Evolutionary conservation across 1,140 invertebrate species (phyloP), one percentile per base, ranked within the genome.

Genomic region (Drosophila azteca): DNA sequence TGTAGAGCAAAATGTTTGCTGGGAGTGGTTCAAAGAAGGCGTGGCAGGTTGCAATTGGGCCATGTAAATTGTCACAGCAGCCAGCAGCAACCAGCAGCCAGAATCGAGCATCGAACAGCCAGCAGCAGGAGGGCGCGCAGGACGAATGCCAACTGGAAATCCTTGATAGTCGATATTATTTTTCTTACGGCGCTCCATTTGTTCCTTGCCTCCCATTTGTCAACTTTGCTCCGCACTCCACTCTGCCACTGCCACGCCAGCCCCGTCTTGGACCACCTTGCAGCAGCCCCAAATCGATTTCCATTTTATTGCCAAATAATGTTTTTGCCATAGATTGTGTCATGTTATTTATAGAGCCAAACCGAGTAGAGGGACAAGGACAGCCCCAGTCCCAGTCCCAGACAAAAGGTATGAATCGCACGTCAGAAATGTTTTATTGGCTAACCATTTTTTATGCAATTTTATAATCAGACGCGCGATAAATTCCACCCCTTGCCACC

Each of bases 291-390:
- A 77, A 88, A 88, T 88, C 83, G 83, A 88, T 88, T 88, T 89
- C 83, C 83, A 83, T 90, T 90, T 90, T 90, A 88, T 90, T 90
- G 82, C 87, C 82, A 90, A 90, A 90, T 90, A 90, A 90, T 90
- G 87, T 82, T 54, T 75, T 73, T 74, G 31, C 81, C 82, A 57
- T 74, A 83, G 87, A 90, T 84, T 90, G 87, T 82, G 79, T 80
- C 87, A 84, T 76, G 79, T 90, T 90, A 90, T 90, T 90, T 90
- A 90, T 90, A 69, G 82, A 55, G 71, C 46, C 63, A 50, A 58
- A 39, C 31, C 66, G 45, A 44, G 24, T 53, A 66, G 35, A 45
- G 64, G 57, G 51, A 6, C 26, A n/a, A 6, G 4, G 4, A 0
- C 24, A 26, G 24, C 24, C 3, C 24, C 22, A 24, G 22, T 1